Evolutionary conservation across 1,140 invertebrate genomes (phyloP), one percentile per base, ranked within the genome.

Genomic region (Platyscapa corneri): DNA sequence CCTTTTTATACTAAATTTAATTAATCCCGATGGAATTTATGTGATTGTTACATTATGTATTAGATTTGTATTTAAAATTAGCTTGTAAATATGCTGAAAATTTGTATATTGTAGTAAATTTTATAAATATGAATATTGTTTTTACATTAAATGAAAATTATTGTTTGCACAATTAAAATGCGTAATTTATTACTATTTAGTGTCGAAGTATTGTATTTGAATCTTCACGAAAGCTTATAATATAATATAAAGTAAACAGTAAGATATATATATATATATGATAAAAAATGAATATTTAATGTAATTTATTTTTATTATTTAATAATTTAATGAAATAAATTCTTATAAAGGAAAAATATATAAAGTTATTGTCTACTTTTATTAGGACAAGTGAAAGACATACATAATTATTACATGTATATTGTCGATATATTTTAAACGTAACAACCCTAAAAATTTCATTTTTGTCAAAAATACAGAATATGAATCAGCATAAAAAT

Each of bases 351-450:
- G 14, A 34, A 56, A 60, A 37, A 8, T 65, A 23, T 65, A 42
- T 79, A 32, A 82, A 82, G 74, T 85, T 85, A 85, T 85, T 82
- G 72, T 85, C 78, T 85, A 85, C 16, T 82, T 85, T 82, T 85
- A 85, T 85, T 82, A 81, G 56, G 72, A 76, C 53, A 82, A 37
- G 39, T 82, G 49, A 85, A 76, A 82, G 72, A 77, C 53, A 76
- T 85, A 85, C 72, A 85, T 75, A 76, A 65, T 85, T 85, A 42
- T 80, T 75, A 80, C 67, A 81, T 65, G 49, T 60, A 76, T 80
- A 82, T 75, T 74, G 30, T 85, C 53, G 70, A 75, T 34, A n/a
- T 60, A n/a, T 80, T 80, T 72, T 74, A 16, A 12, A 67, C 23
- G 7, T 32, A 65, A 65, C 32, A 6, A 77, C 20, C 23, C 75